Evolutionary conservation across 1,140 invertebrate species (phyloP).

Genomic region (Melipona quadrifasciata): DNA sequence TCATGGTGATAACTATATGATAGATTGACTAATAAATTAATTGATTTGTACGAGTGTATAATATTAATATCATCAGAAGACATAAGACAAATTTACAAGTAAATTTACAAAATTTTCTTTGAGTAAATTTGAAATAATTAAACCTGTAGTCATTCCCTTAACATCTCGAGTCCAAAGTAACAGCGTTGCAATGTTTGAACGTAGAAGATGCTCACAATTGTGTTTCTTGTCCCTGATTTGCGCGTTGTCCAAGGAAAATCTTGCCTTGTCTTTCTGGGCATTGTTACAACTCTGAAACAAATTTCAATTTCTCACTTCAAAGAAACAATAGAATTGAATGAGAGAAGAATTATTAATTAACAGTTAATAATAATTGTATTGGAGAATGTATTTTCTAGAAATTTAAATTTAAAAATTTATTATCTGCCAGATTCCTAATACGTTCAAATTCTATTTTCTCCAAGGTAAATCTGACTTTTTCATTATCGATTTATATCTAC

Average conservation of each 20-base stretch:
- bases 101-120: no score
- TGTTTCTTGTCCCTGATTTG: constrained; percentile 45
- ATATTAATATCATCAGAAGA: background rate
- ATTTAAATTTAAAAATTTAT: no score
- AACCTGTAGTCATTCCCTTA: constrained; percentile 68
- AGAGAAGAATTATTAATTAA: no score
- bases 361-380: no score
- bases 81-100: background rate
- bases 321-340: no score
- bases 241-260: constrained; percentile 10
- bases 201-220: constrained; percentile 59
- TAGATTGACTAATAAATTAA: no score
- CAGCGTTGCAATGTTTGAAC: constrained; percentile 49
- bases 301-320: background rate
- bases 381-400: no score
- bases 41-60: background rate
- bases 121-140: background rate
- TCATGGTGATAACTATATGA: no score
- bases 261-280: background rate
- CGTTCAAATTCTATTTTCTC: no score
- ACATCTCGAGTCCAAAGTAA: constrained; percentile 62
- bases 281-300: constrained; percentile 57
- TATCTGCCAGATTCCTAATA: no score
- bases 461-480: no score
- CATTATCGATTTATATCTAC: no score